Evolutionary conservation across 2,888 invertebrate genomes (phyloP).

Genomic region (Philereme vetulata): DNA sequence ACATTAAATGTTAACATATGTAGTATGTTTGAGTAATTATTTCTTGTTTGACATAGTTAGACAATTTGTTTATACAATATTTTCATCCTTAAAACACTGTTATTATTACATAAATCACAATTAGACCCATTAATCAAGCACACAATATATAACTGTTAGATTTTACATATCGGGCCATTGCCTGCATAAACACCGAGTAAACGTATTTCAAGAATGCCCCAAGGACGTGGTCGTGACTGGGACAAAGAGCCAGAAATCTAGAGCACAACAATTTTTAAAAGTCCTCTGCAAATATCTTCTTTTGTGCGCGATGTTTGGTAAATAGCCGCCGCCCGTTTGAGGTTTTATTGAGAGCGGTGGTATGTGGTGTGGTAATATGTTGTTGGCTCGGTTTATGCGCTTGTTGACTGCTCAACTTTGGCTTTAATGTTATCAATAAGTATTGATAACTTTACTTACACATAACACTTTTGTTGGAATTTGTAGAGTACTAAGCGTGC

Average conservation of each 20-base stretch:
- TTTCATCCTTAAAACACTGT: constrained; percentile 14
- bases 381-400: constrained; percentile 30
- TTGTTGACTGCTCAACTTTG: constrained; percentile 26
- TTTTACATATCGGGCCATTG: constrained; percentile 34
- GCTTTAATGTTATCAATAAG: constrained; percentile 8
- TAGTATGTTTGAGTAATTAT: too few species aligned
- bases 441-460: not conserved
- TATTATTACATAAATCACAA: not conserved
- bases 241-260: constrained; percentile 65
- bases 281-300: constrained; percentile 51
- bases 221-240: constrained; percentile 63
- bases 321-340: constrained; percentile 28
- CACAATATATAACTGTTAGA: constrained; percentile 27
- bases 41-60: too few species aligned
- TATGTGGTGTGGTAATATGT: constrained; percentile 26
- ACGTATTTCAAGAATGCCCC: constrained; percentile 48
- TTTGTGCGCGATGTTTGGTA: constrained; percentile 37
- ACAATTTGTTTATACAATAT: constrained; percentile 17
- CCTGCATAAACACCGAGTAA: constrained; percentile 44
- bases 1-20: too few species aligned
- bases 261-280: constrained; percentile 62
- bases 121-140: constrained; percentile 9
- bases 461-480: not conserved
- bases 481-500: too few species aligned
- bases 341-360: constrained; percentile 37